Evolutionary conservation across 30 jellyfish, hydroid and myxozoan species (phyloP).

Genomic region (Aurelia sp.): DNA sequence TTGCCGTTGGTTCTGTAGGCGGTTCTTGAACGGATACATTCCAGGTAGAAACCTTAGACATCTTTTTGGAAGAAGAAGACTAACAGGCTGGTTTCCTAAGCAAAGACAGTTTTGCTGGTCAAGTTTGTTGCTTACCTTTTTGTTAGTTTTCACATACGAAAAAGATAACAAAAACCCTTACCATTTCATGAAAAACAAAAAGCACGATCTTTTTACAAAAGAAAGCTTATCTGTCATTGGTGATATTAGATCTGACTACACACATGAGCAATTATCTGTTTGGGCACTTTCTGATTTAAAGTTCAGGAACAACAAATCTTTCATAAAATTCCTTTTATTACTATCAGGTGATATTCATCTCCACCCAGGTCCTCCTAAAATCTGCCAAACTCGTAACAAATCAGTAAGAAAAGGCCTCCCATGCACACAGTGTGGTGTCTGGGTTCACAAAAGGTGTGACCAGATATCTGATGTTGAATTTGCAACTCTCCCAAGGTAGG

Average conservation of each 20-base stretch:
- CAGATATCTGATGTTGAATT: too few species aligned
- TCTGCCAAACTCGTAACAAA: too few species aligned
- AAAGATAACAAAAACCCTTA: background rate
- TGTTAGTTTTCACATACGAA: background rate
- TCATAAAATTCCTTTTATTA: too few species aligned
- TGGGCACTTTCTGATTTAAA: conserved; percentile 34
- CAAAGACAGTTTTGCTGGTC: conserved; percentile 21
- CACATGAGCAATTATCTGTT: conserved; percentile 11
- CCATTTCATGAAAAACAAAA: conserved; percentile 27
- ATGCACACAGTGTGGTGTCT: too few species aligned
- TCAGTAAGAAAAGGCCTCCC: too few species aligned
- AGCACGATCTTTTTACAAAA: conserved; percentile 12
- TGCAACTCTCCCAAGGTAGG: too few species aligned
- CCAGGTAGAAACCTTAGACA: background rate
- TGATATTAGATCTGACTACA: conserved; percentile 35
- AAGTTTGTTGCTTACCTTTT: conserved; percentile 22
- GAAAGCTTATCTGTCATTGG: conserved; percentile 31
- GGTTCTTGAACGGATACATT: conserved; percentile 12
- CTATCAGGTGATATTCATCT: too few species aligned
- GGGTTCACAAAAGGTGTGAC: too few species aligned
- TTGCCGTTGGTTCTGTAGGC: conserved; percentile 22
- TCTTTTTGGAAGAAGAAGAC: background rate
- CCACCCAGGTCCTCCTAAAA: too few species aligned
- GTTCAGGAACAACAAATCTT: background rate
- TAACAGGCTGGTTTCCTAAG: conserved; percentile 8